phyloP scores from a whole-genome alignment of 1,140 invertebrate genomes.

The Drosophila ironensis region DNA sequence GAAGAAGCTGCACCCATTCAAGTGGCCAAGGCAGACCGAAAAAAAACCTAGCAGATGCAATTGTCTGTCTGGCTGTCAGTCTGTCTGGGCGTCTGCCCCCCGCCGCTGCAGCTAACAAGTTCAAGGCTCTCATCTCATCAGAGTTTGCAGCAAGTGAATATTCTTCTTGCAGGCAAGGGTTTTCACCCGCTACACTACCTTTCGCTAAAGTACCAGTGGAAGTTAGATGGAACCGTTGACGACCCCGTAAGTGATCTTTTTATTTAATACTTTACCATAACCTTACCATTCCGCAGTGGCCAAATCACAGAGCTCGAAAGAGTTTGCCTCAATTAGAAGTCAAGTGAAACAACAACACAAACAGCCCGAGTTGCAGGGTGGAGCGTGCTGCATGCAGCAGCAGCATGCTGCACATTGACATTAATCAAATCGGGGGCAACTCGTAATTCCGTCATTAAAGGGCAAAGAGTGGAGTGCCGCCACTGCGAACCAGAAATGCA shows the following conservation, averaged over 20 bases:
- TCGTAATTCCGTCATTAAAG: conserved; percentile 70
- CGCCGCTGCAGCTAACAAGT: conserved; percentile 6
- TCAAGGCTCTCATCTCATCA: conserved; percentile 29
- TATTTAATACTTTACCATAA: too few species aligned
- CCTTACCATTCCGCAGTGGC: too few species aligned
- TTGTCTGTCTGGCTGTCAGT: conserved; percentile 15
- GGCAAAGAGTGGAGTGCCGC: conserved; percentile 47
- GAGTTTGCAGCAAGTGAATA: too few species aligned
- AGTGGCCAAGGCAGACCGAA: conserved; percentile 35
- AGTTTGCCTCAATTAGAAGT: conserved; percentile 59
- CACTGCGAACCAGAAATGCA: conserved; percentile 58
- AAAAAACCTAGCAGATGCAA: conserved; percentile 45
- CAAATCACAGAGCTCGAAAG: conserved; percentile 19
- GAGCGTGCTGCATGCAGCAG: conserved; percentile 2
- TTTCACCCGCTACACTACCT: too few species aligned
- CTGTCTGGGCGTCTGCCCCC: background rate
- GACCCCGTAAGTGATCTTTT: too few species aligned
- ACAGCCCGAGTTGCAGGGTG: conserved; percentile 5
- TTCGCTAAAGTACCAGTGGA: too few species aligned
- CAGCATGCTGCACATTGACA: conserved; percentile 30
- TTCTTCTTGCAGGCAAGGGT: too few species aligned
- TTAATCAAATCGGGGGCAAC: conserved; percentile 55
- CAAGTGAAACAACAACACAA: conserved; percentile 42
- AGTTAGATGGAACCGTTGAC: too few species aligned
- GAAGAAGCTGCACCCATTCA: conserved; percentile 20